Conservation (phyloP, 2,113 vertebrate genomes). For the Odocoileus virginianus region DNA sequence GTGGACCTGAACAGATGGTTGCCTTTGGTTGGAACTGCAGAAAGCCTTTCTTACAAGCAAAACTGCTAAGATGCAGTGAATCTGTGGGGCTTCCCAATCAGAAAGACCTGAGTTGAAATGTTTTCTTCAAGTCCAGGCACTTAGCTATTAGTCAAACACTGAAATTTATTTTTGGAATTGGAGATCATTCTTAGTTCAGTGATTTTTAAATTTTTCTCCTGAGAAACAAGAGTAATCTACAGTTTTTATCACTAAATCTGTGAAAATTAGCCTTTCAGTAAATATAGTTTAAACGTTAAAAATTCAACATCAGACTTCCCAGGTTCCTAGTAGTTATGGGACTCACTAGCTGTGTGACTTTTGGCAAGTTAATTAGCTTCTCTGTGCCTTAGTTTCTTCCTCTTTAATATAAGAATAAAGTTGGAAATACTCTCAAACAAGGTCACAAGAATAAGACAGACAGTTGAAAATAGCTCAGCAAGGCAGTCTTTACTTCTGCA, state of each 20-base stretch:
- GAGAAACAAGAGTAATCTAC: not conserved
- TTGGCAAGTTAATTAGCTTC: not conserved
- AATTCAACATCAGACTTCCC: not conserved
- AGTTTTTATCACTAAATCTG: not conserved
- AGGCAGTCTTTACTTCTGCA: not conserved
- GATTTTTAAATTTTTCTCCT: not conserved
- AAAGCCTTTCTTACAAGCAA: not conserved
- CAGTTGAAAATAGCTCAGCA: not conserved
- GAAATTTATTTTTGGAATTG: not conserved
- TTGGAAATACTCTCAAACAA: not conserved
- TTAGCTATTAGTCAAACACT: not conserved
- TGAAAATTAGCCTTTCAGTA: not conserved
- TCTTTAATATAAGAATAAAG: not conserved
- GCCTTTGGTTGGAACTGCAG: not conserved
- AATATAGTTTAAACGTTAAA: not conserved
- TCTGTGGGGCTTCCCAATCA: accelerated
- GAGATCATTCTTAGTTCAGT: not conserved
- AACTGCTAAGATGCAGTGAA: accelerated
- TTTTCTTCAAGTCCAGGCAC: not conserved
- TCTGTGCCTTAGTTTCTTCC: not conserved
- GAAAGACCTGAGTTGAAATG: not conserved
- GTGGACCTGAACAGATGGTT: not conserved
- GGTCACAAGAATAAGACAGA: not conserved
- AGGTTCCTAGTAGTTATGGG: not conserved
- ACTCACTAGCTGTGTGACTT: not conserved